These are phyloP conservation scores for Orthosia gothica DNA, from an alignment of 2,888 invertebrate genomes.

Conservation along the genomic window DNA sequence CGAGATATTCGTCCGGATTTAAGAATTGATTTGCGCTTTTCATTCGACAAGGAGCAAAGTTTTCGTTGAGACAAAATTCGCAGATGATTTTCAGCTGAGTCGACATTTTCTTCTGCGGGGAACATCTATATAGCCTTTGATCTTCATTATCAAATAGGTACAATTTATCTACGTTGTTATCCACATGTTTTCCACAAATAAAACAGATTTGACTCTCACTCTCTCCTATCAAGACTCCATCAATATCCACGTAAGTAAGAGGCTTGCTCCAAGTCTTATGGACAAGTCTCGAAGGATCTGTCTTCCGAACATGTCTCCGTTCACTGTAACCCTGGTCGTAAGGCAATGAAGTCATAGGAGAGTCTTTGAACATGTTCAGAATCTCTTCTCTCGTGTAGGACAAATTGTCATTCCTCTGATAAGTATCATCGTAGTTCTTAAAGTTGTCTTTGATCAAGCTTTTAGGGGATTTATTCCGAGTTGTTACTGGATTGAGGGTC, in stretches of 20 bases:
- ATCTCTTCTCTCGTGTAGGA: conserved; percentile 85
- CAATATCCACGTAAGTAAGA: conserved; percentile 76
- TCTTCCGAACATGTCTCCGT: conserved; percentile 84
- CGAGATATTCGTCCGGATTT: conserved; percentile 84
- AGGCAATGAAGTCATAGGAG: conserved; percentile 84
- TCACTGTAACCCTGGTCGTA: conserved; percentile 80
- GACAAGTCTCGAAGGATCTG: conserved; percentile 83
- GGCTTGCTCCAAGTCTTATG: conserved; percentile 80
- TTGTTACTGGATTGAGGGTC: conserved; percentile 76
- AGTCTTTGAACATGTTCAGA: conserved; percentile 88
- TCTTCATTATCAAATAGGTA: conserved; percentile 89
- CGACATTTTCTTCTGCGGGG: conserved; percentile 82
- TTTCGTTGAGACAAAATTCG: conserved; percentile 81
- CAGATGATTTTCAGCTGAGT: conserved; percentile 86
- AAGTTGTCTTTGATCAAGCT: conserved; percentile 79
- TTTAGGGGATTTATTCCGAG: conserved; percentile 81
- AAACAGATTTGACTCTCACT: conserved; percentile 83
- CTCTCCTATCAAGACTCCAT: conserved; percentile 78
- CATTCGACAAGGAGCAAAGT: conserved; percentile 83
- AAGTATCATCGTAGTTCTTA: conserved; percentile 68
- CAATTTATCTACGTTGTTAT: conserved; percentile 80
- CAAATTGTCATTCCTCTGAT: conserved; percentile 75
- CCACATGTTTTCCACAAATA: conserved; percentile 83
- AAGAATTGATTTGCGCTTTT: conserved; percentile 84
- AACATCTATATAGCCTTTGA: conserved; percentile 84